These are phyloP conservation scores for Lasioglossum leucozonium DNA, from an alignment of 2,888 invertebrate genomes.

Conservation along the genomic window DNA sequence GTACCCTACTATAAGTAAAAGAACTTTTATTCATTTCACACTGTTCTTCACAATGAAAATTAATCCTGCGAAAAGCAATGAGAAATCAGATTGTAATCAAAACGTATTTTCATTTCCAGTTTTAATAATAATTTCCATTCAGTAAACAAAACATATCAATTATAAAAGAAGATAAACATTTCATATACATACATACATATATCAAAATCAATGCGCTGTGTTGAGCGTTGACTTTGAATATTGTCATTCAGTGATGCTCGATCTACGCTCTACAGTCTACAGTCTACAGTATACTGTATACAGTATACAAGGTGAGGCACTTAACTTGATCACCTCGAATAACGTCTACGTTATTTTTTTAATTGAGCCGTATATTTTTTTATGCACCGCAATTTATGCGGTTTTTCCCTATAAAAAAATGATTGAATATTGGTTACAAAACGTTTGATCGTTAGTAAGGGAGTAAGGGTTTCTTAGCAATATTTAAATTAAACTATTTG, in stretches of 20 bases:
- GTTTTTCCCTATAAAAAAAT: too few relatives aligned
- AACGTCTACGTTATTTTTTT: too few relatives aligned
- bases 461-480: too few relatives aligned
- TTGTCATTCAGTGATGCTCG: neutral
- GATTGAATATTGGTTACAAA: too few relatives aligned
- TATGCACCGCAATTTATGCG: too few relatives aligned
- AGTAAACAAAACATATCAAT: neutral
- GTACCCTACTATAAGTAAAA: neutral
- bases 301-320: neutral
- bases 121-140: neutral
- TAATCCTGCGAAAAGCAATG: neutral
- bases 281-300: too few relatives aligned
- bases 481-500: too few relatives aligned
- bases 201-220: neutral
- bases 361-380: too few relatives aligned
- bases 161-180: neutral
- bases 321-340: too few relatives aligned
- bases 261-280: too few relatives aligned
- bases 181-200: neutral
- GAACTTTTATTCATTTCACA: neutral
- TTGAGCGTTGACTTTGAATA: neutral
- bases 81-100: neutral
- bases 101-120: neutral
- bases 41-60: neutral
- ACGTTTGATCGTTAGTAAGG: too few relatives aligned